These are phyloP conservation scores for Acanthiza pusilla DNA, from an alignment of 2,797 vertebrate genomes.

Conservation along the genomic window DNA sequence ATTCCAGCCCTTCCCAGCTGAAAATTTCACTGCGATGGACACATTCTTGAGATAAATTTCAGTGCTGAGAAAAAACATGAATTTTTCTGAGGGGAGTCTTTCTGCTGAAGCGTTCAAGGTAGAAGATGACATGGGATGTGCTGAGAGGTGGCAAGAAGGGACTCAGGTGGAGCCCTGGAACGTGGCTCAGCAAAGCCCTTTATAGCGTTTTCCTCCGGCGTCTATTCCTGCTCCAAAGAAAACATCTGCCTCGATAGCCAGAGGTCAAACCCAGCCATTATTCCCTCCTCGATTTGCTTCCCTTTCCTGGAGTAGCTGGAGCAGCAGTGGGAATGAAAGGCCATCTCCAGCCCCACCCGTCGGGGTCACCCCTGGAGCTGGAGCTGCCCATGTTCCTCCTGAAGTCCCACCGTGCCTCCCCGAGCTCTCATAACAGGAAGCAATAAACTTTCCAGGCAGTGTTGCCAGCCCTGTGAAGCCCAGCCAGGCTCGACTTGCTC, in stretches of 20 bases:
- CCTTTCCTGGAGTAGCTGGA: constrained; percentile 38
- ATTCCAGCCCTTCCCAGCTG: constrained; percentile 18
- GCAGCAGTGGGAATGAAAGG: background rate
- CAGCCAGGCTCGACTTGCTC: background rate
- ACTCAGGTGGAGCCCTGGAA: fast-evolving
- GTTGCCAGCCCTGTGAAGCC: background rate
- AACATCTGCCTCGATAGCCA: constrained; percentile 6
- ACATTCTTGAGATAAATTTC: background rate
- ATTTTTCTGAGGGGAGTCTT: background rate
- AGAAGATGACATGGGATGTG: background rate
- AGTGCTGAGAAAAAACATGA: background rate
- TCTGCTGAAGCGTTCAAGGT: background rate
- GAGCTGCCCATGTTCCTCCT: background rate
- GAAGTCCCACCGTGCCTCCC: background rate
- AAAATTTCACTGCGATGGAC: background rate
- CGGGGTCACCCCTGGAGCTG: background rate
- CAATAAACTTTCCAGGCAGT: constrained; percentile 8
- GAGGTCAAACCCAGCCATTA: background rate
- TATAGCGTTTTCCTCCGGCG: fast-evolving
- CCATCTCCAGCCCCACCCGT: background rate
- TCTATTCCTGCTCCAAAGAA: constrained; percentile 63
- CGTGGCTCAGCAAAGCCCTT: background rate
- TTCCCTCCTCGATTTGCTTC: constrained; percentile 39
- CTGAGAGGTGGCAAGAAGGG: background rate
- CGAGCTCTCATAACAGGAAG: constrained; percentile 47